Conservation (phyloP, 2,888 invertebrate species). For the Folsomia candida region DNA sequence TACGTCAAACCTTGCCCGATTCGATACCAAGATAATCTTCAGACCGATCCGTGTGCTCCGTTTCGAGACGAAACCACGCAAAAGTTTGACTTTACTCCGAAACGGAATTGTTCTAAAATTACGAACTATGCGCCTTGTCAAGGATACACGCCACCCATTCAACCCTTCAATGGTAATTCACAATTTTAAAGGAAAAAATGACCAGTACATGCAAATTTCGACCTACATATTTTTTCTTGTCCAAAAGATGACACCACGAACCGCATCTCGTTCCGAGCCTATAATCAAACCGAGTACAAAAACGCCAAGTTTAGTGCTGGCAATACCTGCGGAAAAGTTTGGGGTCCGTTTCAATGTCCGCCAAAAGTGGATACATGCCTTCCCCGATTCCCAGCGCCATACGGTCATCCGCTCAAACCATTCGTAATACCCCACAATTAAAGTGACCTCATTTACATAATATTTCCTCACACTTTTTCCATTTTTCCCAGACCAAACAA, state of each 20-base stretch:
- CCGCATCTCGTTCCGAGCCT: constrained; percentile 38
- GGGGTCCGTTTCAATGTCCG: constrained; percentile 43
- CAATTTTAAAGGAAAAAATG: no score
- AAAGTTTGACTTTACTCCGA: constrained; percentile 39
- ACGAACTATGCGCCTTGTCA: constrained; percentile 28
- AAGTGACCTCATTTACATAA: neutral
- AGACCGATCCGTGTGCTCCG: constrained; percentile 44
- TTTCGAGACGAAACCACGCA: constrained; percentile 45
- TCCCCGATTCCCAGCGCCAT: constrained; percentile 42
- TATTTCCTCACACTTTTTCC: constrained; percentile 6
- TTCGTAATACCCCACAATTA: constrained; percentile 16
- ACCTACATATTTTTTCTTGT: no score
- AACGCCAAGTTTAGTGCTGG: constrained; percentile 35
- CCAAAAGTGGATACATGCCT: constrained; percentile 35
- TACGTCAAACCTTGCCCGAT: constrained; percentile 36
- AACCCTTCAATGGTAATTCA: constrained; percentile 41
- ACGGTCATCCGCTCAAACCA: constrained; percentile 45
- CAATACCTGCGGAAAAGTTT: constrained; percentile 44
- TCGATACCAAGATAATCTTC: constrained; percentile 40
- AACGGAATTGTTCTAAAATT: constrained; percentile 28
- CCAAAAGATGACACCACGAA: constrained; percentile 43
- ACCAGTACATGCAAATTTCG: no score
- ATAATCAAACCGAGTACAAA: constrained; percentile 25
- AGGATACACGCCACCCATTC: constrained; percentile 31
- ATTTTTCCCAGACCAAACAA: constrained; percentile 18